These are phyloP conservation scores for Spatulosminthurus flaviceps DNA, from an alignment of 2,888 invertebrate genomes.

Conservation along the genomic window DNA sequence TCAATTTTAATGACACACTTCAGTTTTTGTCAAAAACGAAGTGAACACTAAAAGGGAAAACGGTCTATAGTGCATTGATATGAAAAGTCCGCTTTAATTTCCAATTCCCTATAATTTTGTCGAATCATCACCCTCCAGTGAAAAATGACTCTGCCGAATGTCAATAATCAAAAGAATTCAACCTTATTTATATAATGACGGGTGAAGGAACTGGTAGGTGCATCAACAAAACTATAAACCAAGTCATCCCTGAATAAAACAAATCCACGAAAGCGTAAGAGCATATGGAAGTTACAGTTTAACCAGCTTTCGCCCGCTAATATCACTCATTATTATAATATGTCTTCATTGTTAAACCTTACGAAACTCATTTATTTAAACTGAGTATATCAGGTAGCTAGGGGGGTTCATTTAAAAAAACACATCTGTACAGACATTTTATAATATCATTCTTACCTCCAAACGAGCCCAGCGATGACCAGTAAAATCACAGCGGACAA, in stretches of 20 bases:
- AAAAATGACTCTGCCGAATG: conserved; percentile 33
- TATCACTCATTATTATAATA: background rate
- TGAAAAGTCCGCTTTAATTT: conserved; percentile 18
- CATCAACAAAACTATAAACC: too few relatives aligned
- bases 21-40: too few relatives aligned
- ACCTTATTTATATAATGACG: background rate
- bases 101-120: conserved; percentile 14
- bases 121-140: conserved; percentile 21
- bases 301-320: background rate
- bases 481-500: conserved; percentile 63
- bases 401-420: too few relatives aligned
- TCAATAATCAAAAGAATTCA: conserved; percentile 31
- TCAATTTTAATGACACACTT: too few relatives aligned
- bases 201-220: too few relatives aligned
- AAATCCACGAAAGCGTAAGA: background rate
- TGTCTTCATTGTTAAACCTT: background rate
- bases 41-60: too few relatives aligned
- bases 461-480: conserved; percentile 62
- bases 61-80: too few relatives aligned
- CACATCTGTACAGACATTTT: too few relatives aligned
- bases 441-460: conserved; percentile 56
- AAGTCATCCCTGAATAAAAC: background rate
- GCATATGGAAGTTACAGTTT: background rate
- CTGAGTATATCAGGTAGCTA: too few relatives aligned
- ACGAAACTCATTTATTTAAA: background rate